Evolutionary conservation across 2,113 vertebrate species (phyloP), one percentile per base, ranked within the genome.

Genomic region (Bagarius yarrelli): DNA sequence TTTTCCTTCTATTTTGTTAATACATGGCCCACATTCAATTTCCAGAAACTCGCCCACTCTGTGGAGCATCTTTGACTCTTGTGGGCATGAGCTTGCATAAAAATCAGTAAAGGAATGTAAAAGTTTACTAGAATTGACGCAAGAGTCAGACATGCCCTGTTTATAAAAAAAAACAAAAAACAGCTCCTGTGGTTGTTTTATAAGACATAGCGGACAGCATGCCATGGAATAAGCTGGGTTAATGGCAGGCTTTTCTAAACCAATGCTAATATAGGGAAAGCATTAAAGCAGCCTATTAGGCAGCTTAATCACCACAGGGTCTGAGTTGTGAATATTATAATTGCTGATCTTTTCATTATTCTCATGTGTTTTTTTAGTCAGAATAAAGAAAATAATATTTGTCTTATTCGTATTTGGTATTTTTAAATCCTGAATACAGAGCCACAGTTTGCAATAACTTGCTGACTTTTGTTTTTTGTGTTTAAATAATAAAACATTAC

Each of bases 51-150:
- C 78, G 9, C 18, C 36, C 57, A 56, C 72, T 76, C 36, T 55
- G 71, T 36, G 64, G 40, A 56, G n/a, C 30, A 25, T 60, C 19
- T 34, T 52, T 50, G 74, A 15, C 44, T 77, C 57, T 30, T 34
- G n/a, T 70, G 83, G 72, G 55, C 30, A 32, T 60, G 78, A 80
- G 21, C 76, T 53, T 77, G 81, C 27, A n/a, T 60, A 23, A 55
- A 76, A 78, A 73, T 80, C 19, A 66, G 14, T 52, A 50, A 14
- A 12, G 64, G 32, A 53, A 55, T 32, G 32, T 57, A 34, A 66
- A 75, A 70, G 32, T 63, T 50, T n/a, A 59, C 76, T 83, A 5
- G 55, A 30, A 67, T 55, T 15, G 53, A 70, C 27, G 61, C 19
- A 47, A 71, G 56, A 78, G 52, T 15, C 63, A 60, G 66, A 64